Percentiles rank a stretch among this genome's conserved stretches.
Conservation (phyloP, 2,888 invertebrate species). For the Arge pagana region DNA sequence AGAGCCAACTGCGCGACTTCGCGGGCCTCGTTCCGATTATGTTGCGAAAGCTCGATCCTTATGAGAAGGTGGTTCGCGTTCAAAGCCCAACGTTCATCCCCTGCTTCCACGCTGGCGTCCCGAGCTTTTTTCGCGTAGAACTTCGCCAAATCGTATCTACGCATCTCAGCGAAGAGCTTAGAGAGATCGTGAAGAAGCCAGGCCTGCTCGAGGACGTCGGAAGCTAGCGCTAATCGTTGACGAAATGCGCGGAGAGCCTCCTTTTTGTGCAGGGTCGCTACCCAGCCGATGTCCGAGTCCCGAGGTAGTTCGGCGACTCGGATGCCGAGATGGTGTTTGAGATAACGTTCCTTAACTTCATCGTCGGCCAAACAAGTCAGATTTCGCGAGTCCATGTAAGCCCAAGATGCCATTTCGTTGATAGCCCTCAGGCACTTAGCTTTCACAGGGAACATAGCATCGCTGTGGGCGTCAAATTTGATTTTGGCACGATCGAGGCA, state of each 20-base stretch:
- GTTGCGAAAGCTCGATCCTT: slow-evolving; percentile 56
- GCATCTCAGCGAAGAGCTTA: slow-evolving; percentile 53
- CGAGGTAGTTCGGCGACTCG: slow-evolving; percentile 38
- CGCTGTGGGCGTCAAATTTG: slow-evolving; percentile 55
- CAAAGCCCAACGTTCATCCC: slow-evolving; percentile 55
- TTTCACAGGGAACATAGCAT: slow-evolving; percentile 55
- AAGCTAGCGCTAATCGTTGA: slow-evolving; percentile 43
- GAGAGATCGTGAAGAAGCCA: slow-evolving; percentile 61
- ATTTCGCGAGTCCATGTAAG: slow-evolving; percentile 57
- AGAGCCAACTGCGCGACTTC: slow-evolving; percentile 45
- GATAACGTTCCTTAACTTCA: slow-evolving; percentile 29
- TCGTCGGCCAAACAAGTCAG: slow-evolving; percentile 35
- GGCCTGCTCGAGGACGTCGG: slow-evolving; percentile 55
- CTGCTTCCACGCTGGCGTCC: slow-evolving; percentile 46
- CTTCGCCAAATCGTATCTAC: slow-evolving; percentile 57
- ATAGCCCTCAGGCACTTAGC: slow-evolving; percentile 52
- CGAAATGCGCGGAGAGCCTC: slow-evolving; percentile 36
- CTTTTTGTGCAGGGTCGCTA: slow-evolving; percentile 32
- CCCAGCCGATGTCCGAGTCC: slow-evolving; percentile 47
- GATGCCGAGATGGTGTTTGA: slow-evolving; percentile 47
- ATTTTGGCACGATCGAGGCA: slow-evolving; percentile 55
- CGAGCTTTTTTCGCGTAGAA: slow-evolving; percentile 48
- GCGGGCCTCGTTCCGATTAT: slow-evolving; percentile 60
- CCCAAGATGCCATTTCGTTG: slow-evolving; percentile 56
- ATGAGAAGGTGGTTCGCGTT: slow-evolving; percentile 58